Conservation (phyloP, 2,797 vertebrate species). For the Margarornis squamiger region DNA sequence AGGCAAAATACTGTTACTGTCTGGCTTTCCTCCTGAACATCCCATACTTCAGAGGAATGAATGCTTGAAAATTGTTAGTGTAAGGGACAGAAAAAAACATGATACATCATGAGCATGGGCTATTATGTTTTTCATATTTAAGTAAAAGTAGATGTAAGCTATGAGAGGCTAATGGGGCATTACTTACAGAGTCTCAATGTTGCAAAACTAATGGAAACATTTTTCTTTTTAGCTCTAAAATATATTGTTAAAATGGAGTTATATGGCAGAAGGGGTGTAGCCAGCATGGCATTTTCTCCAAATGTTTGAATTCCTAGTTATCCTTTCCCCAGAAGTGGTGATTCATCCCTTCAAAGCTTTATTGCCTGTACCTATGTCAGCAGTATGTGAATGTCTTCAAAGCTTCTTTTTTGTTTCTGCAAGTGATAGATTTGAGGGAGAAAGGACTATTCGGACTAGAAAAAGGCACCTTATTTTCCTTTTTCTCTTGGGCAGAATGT, state of each 20-base stretch:
- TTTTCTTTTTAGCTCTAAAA: conserved; percentile 41
- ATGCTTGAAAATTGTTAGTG: not conserved
- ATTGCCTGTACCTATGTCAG: not conserved
- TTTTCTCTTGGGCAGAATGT: not conserved
- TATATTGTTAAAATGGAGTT: conserved; percentile 2
- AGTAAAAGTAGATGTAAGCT: conserved; percentile 49
- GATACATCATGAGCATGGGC: not conserved
- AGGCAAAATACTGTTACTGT: not conserved
- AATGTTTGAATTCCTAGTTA: not conserved
- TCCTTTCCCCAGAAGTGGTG: not conserved
- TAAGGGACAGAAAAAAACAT: not conserved
- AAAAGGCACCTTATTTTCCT: not conserved
- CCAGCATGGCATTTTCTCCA: not conserved
- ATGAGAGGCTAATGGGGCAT: conserved; percentile 35
- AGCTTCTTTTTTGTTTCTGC: not conserved
- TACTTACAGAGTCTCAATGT: conserved; percentile 14
- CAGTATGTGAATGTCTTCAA: not conserved
- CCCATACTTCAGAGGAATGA: not conserved
- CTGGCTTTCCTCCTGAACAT: not conserved
- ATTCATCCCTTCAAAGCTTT: not conserved
- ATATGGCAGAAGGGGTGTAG: not conserved
- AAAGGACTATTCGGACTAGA: not conserved
- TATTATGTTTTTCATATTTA: conserved; percentile 46
- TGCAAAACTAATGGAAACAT: conserved; percentile 55
- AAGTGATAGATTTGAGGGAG: not conserved